Conservation (phyloP, 2,797 vertebrate genomes). For the Cynopterus sphinx region DNA sequence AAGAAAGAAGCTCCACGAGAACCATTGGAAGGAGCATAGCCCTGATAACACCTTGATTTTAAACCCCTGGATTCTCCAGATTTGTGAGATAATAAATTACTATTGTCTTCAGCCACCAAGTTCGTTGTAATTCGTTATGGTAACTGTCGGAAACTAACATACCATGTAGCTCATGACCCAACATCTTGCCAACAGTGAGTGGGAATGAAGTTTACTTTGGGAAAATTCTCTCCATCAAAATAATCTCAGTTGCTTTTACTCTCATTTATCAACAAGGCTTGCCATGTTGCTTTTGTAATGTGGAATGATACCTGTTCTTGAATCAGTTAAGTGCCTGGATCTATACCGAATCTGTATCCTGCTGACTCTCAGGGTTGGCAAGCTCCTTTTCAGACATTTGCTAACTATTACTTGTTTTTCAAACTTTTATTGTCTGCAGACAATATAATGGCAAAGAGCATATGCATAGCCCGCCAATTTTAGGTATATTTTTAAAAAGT, state of each 20-base stretch:
- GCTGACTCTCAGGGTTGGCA: neutral
- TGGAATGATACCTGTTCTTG: neutral
- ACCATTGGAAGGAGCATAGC: neutral
- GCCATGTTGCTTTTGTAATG: neutral
- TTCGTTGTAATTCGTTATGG: neutral
- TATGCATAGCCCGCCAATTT: neutral
- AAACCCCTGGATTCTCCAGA: neutral
- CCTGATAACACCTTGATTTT: neutral
- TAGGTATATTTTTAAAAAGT: slow-evolving; percentile 21
- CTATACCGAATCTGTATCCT: neutral
- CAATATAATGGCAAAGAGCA: neutral
- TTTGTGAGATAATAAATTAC: neutral
- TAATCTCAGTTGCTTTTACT: neutral
- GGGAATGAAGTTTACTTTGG: neutral
- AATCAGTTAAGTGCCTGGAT: neutral
- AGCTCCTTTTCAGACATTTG: neutral
- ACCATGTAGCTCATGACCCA: neutral
- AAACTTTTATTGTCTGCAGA: neutral
- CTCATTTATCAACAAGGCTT: neutral
- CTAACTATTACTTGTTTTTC: neutral
- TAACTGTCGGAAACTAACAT: neutral
- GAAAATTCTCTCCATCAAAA: neutral
- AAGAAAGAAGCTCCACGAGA: neutral
- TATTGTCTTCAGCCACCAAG: neutral
- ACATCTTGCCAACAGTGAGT: neutral